These are phyloP conservation scores for Channa argus DNA, from an alignment of 2,113 vertebrate species.

Conservation along the genomic window DNA sequence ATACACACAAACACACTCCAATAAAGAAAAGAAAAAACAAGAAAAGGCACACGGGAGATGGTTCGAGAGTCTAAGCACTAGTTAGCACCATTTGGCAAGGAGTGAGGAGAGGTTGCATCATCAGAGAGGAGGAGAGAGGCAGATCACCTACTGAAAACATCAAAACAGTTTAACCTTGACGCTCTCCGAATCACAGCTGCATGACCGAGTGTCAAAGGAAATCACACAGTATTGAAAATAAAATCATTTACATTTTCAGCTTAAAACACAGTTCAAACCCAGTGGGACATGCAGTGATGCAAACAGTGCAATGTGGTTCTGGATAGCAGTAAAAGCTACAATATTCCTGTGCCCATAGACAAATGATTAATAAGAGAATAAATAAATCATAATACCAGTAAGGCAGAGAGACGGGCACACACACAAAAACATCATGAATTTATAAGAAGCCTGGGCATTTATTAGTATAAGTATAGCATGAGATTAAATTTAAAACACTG, in stretches of 20 bases:
- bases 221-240: conserved; percentile 44
- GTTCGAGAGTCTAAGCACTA: conserved; percentile 38
- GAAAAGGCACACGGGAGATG: conserved; percentile 17
- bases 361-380: conserved; percentile 16
- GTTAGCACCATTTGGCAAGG: conserved; percentile 72
- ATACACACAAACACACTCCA: background rate
- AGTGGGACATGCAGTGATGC: background rate
- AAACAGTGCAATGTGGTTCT: background rate
- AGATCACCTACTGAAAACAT: conserved; percentile 70
- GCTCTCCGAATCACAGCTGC: conserved; percentile 50
- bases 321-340: background rate
- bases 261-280: conserved; percentile 16
- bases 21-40: conserved; percentile 14
- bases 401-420: background rate
- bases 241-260: conserved; percentile 40
- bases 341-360: background rate
- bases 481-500: conserved; percentile 10
- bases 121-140: conserved; percentile 45
- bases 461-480: conserved; percentile 2
- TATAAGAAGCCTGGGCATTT: conserved; percentile 9
- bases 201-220: conserved; percentile 22
- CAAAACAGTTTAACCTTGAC: conserved; percentile 75
- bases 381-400: conserved; percentile 10
- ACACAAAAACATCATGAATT: conserved; percentile 4
- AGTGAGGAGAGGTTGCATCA: conserved; percentile 74